Percentiles rank a stretch among this genome's conserved stretches.
Conservation (phyloP, 2,113 vertebrate species). For the Diphyllodes magnificus region DNA sequence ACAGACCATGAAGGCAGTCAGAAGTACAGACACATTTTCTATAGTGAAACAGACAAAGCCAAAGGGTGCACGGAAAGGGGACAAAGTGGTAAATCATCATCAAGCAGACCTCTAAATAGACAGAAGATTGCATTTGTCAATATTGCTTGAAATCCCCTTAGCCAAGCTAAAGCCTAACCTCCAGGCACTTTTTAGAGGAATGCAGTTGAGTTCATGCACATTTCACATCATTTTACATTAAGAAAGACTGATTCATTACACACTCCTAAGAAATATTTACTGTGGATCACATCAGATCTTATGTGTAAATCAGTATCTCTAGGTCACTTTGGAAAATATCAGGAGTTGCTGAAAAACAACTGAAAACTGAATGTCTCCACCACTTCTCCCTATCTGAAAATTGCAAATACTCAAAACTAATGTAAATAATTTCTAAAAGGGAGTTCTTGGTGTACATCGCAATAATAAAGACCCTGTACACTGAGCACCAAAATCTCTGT, state of each 20-base stretch:
- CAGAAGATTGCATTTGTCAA: neutral
- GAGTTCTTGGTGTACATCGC: neutral
- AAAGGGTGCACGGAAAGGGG: neutral
- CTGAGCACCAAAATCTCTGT: neutral
- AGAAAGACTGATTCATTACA: neutral
- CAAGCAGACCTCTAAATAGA: neutral
- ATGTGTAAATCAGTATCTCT: neutral
- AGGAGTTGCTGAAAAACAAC: neutral
- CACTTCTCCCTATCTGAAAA: neutral
- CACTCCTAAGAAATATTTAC: neutral
- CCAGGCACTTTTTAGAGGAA: neutral
- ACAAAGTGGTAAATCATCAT: neutral
- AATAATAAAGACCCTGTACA: neutral
- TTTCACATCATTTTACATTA: neutral
- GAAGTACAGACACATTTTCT: neutral
- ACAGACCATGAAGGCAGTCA: neutral
- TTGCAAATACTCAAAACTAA: neutral
- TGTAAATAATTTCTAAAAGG: neutral
- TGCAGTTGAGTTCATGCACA: neutral
- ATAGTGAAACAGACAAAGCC: neutral
- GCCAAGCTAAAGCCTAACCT: neutral
- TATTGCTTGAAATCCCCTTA: neutral
- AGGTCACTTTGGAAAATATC: neutral
- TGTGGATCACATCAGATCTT: neutral
- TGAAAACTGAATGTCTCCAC: neutral